Percentiles rank a stretch among this genome's conserved stretches.
Evolutionary conservation across 2,888 invertebrate genomes (phyloP).

Genomic region (Drosophila antonietae): DNA sequence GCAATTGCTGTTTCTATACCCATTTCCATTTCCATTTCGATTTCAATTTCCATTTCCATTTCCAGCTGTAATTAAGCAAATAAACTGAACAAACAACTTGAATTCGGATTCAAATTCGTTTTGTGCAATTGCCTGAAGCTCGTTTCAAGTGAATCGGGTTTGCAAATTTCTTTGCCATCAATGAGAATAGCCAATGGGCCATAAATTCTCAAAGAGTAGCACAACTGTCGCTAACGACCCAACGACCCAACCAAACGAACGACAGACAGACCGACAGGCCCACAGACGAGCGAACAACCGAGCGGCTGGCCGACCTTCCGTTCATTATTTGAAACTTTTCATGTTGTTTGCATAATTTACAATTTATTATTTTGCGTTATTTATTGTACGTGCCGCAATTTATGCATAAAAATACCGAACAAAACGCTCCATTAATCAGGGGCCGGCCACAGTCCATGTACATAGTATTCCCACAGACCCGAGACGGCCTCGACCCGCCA

Average conservation of each 20-base stretch:
- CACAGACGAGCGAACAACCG: neutral
- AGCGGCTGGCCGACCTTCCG: conserved; percentile 55
- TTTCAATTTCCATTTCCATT: conserved; percentile 35
- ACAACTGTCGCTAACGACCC: conserved; percentile 33
- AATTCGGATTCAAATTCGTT: conserved; percentile 25
- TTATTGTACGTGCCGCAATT: conserved; percentile 75
- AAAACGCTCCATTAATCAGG: conserved; percentile 78
- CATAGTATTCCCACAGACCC: conserved; percentile 61
- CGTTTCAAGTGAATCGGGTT: conserved; percentile 66
- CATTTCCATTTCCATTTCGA: conserved; percentile 18
- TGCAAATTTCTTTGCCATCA: conserved; percentile 72
- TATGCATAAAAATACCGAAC: conserved; percentile 72
- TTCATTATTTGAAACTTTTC: conserved; percentile 71
- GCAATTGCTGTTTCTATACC: conserved; percentile 37
- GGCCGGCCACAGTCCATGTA: conserved; percentile 39
- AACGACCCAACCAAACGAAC: neutral
- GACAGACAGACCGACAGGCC: neutral
- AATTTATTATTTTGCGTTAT: conserved; percentile 78
- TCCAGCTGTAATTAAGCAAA: conserved; percentile 45
- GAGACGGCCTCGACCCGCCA: conserved; percentile 35
- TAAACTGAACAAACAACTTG: conserved; percentile 32
- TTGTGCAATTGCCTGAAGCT: conserved; percentile 39
- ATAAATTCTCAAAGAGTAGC: conserved; percentile 55
- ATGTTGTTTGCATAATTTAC: conserved; percentile 75
- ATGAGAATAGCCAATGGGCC: conserved; percentile 54